Conservation (phyloP, 2,888 invertebrate genomes). For the Calephelis perditalis region DNA sequence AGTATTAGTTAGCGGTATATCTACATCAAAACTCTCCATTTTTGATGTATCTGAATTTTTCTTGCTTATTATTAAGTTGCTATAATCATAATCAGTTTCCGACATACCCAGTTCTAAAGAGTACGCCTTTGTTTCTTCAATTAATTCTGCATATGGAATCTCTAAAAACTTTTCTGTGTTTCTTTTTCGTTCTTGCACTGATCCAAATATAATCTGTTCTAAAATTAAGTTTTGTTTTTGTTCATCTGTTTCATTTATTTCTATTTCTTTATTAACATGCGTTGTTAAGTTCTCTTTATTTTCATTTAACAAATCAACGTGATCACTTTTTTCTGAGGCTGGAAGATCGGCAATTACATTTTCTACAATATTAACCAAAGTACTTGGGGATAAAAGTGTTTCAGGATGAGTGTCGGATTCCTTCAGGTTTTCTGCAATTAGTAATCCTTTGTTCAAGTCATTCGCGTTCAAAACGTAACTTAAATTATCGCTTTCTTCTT, state of each 20-base stretch:
- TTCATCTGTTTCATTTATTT: slow-evolving; percentile 14
- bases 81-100: slow-evolving; percentile 53
- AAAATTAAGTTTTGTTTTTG: slow-evolving; percentile 42
- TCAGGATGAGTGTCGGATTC: neutral
- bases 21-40: no score
- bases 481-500: neutral
- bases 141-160: slow-evolving; percentile 52
- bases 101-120: slow-evolving; percentile 50
- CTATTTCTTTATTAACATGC: neutral
- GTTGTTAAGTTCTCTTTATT: neutral
- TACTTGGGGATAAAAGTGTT: slow-evolving; percentile 17
- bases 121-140: slow-evolving; percentile 58
- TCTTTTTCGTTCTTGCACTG: slow-evolving; percentile 76
- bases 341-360: neutral
- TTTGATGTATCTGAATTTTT: neutral
- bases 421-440: neutral
- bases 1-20: slow-evolving; percentile 10
- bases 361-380: neutral
- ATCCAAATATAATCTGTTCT: slow-evolving; percentile 80
- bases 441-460: neutral
- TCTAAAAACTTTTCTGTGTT: slow-evolving; percentile 30
- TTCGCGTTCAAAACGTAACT: neutral
- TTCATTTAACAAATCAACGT: neutral
- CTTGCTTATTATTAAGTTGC: slow-evolving; percentile 35
- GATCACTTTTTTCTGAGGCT: neutral